Base-by-base conservation (phyloP, 2,113 vertebrate genomes). In the Caretta caretta region DNA sequence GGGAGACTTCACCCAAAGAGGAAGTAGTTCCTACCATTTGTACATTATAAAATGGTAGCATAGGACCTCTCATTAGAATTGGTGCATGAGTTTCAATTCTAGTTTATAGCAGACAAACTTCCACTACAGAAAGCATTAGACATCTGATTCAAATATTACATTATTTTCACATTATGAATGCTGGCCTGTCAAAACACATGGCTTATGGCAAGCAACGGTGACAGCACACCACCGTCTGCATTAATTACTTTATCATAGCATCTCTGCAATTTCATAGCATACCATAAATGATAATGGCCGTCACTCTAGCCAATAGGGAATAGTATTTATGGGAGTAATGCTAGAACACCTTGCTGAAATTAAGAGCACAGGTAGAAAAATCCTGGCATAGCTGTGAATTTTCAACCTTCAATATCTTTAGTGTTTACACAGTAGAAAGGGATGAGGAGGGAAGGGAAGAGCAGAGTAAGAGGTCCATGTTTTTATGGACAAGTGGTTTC, bases 101-200 rank as follows among this genome's bases (percentile, higher is more conserved):
- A 3, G 1, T 72, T 22, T 72, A 91, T 42, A 53, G 31, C 75
- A 87, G 5, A 81, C 9, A 20, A 88, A 17, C 78, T 12, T 69
- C 80, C 8, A 49, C 78, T 35, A 17, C 22, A 19, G 50, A 48
- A 48, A 56, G 31, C 42, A 57, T 75, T 4, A 1, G 57, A 4
- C 0, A 0, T 49, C 24, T 56, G 54, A 72, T 83, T 42, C 50
- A 38, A 35, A 81, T 38, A 82, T 57, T 50, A 83, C 88, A 84
- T 31, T 84, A 78, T 80, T 76, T 94, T 89, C 42, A 81, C 29
- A 48, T 86, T 89, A 50, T 8, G 14, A 65, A 86, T 2, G 54
- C 14, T 4, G 0, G 0, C 3, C 3, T 3, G 13, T 10, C n/a
- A 76, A 27, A 25, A 2, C 17, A 46, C 7, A 48, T 46, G 2